Evolutionary conservation across 2,888 invertebrate genomes (phyloP).

Genomic region (Seira ritae): DNA sequence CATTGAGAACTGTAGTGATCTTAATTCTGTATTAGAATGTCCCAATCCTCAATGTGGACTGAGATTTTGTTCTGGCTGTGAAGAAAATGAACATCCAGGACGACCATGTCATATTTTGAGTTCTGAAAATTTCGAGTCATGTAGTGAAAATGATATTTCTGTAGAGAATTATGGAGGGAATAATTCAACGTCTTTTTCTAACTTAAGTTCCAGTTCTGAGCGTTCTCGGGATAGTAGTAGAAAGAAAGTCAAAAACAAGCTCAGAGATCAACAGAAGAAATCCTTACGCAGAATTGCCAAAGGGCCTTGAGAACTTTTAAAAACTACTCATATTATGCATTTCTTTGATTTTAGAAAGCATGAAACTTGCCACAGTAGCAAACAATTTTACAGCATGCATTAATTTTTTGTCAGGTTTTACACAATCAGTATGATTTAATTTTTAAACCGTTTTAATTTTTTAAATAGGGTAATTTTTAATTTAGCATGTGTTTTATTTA

Average conservation of each 20-base stretch:
- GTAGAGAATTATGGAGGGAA: background rate
- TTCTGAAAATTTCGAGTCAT: slow-evolving; percentile 55
- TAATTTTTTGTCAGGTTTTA: too few relatives aligned
- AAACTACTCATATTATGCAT: background rate
- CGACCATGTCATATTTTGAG: slow-evolving; percentile 64
- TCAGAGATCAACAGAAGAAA: background rate
- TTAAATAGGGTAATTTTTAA: background rate
- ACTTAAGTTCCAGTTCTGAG: background rate
- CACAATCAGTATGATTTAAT: background rate
- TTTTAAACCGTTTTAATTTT: background rate
- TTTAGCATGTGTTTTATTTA: too few relatives aligned
- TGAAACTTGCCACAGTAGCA: background rate
- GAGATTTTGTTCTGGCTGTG: slow-evolving; percentile 67
- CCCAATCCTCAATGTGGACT: slow-evolving; percentile 65
- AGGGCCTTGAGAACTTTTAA: background rate
- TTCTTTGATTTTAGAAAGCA: background rate
- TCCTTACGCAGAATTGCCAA: background rate
- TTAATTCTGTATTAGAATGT: slow-evolving; percentile 56
- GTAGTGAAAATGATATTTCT: background rate
- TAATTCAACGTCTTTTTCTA: background rate
- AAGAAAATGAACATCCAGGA: slow-evolving; percentile 64
- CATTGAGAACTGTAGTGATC: slow-evolving; percentile 18
- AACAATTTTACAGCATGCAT: background rate
- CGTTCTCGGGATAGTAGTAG: background rate
- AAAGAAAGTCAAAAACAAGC: background rate